These are phyloP conservation scores for Pterocles orientalis DNA, from an alignment of 2,113 vertebrate species.

Conservation along the genomic window DNA sequence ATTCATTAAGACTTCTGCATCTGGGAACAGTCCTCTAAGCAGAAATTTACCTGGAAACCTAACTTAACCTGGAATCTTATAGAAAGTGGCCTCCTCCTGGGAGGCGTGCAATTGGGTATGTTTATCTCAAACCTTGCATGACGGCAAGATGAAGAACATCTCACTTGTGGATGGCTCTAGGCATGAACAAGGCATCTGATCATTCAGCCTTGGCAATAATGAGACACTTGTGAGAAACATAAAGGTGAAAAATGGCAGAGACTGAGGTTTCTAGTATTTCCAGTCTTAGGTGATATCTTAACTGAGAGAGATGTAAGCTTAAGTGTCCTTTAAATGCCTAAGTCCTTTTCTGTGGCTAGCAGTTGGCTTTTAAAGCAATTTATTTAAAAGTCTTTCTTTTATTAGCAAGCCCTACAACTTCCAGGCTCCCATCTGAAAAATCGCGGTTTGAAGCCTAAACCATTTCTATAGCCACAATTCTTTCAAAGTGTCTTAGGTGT, in stretches of 20 bases:
- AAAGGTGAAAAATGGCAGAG: neutral
- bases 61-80: neutral
- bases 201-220: neutral
- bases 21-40: neutral
- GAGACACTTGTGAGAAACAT: neutral
- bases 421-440: neutral
- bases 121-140: neutral
- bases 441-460: neutral
- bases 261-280: neutral
- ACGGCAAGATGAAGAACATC: neutral
- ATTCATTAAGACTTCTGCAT: neutral
- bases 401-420: slow-evolving; percentile 15
- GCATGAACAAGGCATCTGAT: neutral
- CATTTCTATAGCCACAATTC: slow-evolving; percentile 22
- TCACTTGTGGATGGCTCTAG: neutral
- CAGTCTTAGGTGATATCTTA: neutral
- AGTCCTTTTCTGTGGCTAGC: neutral
- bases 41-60: neutral
- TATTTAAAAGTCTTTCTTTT: slow-evolving; percentile 21
- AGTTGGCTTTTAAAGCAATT: slow-evolving; percentile 5
- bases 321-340: neutral
- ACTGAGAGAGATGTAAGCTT: neutral
- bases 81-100: neutral
- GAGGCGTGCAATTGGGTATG: neutral
- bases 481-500: slow-evolving; percentile 37